Conservation (phyloP, 2,797 vertebrate genomes). For the Acanthornis magna region DNA sequence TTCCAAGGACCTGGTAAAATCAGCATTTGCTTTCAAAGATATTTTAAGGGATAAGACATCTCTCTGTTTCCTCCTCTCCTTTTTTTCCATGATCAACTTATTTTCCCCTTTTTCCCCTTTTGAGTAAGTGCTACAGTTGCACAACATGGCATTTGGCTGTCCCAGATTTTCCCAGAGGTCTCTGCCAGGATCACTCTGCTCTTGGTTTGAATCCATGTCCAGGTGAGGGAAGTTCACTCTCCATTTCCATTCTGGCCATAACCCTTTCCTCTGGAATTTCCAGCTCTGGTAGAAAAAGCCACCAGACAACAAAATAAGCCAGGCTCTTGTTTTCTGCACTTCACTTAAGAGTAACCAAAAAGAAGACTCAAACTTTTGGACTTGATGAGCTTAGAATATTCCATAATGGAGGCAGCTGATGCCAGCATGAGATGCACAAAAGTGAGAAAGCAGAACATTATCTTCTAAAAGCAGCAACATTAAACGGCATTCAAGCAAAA, state of each 20-base stretch:
- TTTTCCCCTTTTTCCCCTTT: neutral
- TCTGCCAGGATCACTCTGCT: neutral
- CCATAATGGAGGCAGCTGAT: neutral
- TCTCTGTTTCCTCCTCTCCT: neutral
- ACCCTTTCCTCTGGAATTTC: neutral
- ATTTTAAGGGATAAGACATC: neutral
- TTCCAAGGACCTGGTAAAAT: neutral
- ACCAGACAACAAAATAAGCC: neutral
- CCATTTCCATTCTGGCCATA: neutral
- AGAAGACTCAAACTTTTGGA: neutral
- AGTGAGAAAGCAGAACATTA: neutral
- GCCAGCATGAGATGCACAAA: neutral
- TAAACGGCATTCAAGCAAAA: neutral
- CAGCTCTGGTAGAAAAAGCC: neutral
- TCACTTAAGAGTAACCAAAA: neutral
- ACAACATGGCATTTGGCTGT: neutral
- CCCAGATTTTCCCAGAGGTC: neutral
- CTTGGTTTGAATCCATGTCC: neutral
- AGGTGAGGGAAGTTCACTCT: neutral
- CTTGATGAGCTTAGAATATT: neutral
- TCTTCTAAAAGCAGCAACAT: slow-evolving; percentile 5
- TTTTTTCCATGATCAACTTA: neutral
- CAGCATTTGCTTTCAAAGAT: neutral
- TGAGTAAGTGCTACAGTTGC: neutral
- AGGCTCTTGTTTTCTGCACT: neutral